phyloP scores from a whole-genome alignment of 2,113 vertebrate species.

The Syngnathus floridae region DNA sequence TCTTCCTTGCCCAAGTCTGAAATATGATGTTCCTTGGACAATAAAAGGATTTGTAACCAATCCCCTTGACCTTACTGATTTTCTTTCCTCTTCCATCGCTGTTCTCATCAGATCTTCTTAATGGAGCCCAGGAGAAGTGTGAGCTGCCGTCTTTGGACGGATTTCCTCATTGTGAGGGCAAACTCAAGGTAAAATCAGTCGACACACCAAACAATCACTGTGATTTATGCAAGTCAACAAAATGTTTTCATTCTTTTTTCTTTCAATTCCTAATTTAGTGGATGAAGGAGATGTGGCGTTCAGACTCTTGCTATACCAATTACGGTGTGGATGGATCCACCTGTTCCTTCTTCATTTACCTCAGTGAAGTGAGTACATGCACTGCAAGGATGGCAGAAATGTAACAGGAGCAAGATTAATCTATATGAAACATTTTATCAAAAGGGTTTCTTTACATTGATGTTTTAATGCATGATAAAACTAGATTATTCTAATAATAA shows the following conservation, averaged over 20 bases:
- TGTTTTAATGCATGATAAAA: too few species aligned
- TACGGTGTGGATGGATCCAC: conserved; percentile 93
- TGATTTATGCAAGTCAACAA: not conserved
- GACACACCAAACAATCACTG: not conserved
- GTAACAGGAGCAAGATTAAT: conserved; percentile 15
- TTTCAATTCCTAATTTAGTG: conserved; percentile 71
- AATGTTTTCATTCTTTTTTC: not conserved
- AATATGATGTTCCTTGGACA: not conserved
- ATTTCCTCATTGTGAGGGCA: conserved; percentile 96
- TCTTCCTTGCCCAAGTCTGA: not conserved
- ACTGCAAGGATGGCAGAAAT: not conserved
- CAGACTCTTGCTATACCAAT: conserved; percentile 86
- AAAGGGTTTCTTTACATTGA: too few species aligned
- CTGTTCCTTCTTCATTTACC: conserved; percentile 99
- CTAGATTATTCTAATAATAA: too few species aligned
- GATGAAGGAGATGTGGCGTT: conserved; percentile 99
- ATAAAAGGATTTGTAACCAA: conserved; percentile 3
- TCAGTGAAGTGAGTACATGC: conserved; percentile 86
- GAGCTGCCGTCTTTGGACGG: conserved; percentile 94
- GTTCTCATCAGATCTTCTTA: conserved; percentile 83
- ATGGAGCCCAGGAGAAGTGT: conserved; percentile 97
- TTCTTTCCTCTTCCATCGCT: conserved; percentile 17
- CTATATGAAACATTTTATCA: too few species aligned
- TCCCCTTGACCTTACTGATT: conserved; percentile 35
- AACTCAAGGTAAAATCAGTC: conserved; percentile 81